Conservation (phyloP, 2,113 vertebrate genomes). For the Drymodes brunneopygia region DNA sequence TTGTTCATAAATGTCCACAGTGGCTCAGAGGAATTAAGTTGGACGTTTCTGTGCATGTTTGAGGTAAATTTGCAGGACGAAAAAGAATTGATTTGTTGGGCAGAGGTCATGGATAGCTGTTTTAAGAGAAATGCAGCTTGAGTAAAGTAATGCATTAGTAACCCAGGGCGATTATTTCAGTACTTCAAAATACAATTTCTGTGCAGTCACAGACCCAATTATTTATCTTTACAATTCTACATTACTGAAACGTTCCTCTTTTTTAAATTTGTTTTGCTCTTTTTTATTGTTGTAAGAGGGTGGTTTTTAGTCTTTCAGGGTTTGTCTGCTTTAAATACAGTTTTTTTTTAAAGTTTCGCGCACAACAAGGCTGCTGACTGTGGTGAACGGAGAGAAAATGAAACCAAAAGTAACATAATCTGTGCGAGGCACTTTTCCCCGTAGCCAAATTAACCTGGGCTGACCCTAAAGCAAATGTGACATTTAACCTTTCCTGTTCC, state of each 20-base stretch:
- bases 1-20: neutral
- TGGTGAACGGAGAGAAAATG: neutral
- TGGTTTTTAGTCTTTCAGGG: neutral
- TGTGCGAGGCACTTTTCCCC: neutral
- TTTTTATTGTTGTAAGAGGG: neutral
- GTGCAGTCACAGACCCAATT: neutral
- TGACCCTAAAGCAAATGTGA: constrained; percentile 14
- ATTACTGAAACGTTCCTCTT: neutral
- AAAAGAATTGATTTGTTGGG: neutral
- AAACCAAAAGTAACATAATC: constrained; percentile 56
- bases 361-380: neutral
- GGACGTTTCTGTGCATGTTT: neutral
- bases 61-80: neutral
- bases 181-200: neutral
- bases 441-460: neutral
- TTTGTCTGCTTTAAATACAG: neutral
- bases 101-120: neutral
- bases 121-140: neutral
- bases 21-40: neutral
- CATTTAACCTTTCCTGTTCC: constrained; percentile 26
- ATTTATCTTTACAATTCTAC: neutral
- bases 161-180: neutral
- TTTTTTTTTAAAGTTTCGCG: rapidly evolving
- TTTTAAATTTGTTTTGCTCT: neutral
- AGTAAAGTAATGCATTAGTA: neutral